Percentiles rank a stretch among this genome's conserved stretches.
Conservation (phyloP, 2,888 invertebrate genomes). For the Dicycla oo region DNA sequence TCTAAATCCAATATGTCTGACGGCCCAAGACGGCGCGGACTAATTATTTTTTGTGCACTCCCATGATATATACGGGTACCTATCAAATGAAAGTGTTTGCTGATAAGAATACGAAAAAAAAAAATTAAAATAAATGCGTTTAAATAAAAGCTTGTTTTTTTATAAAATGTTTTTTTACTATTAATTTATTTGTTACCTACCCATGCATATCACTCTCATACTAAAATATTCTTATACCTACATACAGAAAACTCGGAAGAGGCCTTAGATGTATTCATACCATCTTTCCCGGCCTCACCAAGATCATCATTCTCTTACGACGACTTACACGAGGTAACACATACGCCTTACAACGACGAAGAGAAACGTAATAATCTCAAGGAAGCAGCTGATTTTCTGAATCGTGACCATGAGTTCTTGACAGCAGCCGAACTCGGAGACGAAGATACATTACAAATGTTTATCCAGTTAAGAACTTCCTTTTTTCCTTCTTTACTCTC, state of each 20-base stretch:
- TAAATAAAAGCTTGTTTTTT: too few relatives aligned
- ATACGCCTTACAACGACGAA: too few relatives aligned
- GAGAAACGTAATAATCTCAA: conserved; percentile 51
- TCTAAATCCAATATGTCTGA: too few relatives aligned
- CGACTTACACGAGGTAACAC: background rate
- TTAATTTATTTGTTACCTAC: too few relatives aligned
- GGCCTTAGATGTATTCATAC: conserved; percentile 73
- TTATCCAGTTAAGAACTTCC: conserved; percentile 73
- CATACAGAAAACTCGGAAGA: conserved; percentile 75
- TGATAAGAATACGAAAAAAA: too few relatives aligned
- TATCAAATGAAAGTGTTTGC: too few relatives aligned
- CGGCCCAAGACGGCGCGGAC: too few relatives aligned
- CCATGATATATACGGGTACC: too few relatives aligned
- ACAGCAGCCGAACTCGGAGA: conserved; percentile 82
- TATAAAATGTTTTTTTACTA: too few relatives aligned
- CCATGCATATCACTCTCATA: background rate
- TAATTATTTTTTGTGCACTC: too few relatives aligned
- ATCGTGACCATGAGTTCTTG: conserved; percentile 77
- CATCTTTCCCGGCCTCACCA: conserved; percentile 75
- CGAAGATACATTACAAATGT: conserved; percentile 66
- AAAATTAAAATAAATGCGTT: too few relatives aligned
- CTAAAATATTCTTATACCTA: conserved; percentile 38
- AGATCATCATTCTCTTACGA: conserved; percentile 64
- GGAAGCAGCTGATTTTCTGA: conserved; percentile 76
- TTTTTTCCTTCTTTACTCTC: background rate